These are phyloP conservation scores for Aspiorhynchus laticeps DNA, from an alignment of 2,113 vertebrate genomes.

Conservation along the genomic window DNA sequence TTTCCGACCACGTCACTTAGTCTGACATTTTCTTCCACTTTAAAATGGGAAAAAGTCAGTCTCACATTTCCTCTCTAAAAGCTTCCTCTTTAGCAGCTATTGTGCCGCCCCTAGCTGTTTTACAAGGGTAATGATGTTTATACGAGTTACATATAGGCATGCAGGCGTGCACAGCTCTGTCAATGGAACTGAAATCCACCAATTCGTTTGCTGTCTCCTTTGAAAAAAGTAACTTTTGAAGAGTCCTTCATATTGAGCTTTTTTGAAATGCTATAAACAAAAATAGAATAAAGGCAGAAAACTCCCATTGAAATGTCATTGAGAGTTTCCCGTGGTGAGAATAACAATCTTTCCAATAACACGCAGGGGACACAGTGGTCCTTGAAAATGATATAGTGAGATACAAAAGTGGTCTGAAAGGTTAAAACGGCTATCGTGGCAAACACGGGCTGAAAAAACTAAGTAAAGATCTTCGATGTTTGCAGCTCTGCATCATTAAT, in stretches of 20 bases:
- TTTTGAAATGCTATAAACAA: background rate
- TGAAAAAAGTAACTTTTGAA: background rate
- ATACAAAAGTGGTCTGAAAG: background rate
- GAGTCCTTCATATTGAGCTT: background rate
- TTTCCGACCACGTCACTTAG: background rate
- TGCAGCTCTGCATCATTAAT: conserved; percentile 29
- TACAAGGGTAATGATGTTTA: conserved; percentile 43
- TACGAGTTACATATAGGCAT: conserved; percentile 42
- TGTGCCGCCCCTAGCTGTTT: conserved; percentile 36
- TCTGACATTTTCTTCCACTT: background rate
- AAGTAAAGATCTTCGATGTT: conserved; percentile 8
- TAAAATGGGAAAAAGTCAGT: conserved; percentile 26
- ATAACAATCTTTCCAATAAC: conserved; percentile 59
- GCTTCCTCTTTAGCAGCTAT: conserved; percentile 35
- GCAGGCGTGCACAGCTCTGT: background rate
- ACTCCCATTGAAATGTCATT: conserved; percentile 17
- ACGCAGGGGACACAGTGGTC: conserved; percentile 47
- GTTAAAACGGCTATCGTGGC: background rate
- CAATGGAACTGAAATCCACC: background rate
- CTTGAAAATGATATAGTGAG: conserved; percentile 26
- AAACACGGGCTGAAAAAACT: background rate
- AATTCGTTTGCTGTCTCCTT: background rate
- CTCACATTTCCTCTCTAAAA: conserved; percentile 31
- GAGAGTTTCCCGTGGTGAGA: conserved; percentile 47
- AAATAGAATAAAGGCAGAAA: background rate